These are phyloP conservation scores for Romanogobio albipinnatus DNA, from an alignment of 2,113 vertebrate genomes.

Conservation along the genomic window DNA sequence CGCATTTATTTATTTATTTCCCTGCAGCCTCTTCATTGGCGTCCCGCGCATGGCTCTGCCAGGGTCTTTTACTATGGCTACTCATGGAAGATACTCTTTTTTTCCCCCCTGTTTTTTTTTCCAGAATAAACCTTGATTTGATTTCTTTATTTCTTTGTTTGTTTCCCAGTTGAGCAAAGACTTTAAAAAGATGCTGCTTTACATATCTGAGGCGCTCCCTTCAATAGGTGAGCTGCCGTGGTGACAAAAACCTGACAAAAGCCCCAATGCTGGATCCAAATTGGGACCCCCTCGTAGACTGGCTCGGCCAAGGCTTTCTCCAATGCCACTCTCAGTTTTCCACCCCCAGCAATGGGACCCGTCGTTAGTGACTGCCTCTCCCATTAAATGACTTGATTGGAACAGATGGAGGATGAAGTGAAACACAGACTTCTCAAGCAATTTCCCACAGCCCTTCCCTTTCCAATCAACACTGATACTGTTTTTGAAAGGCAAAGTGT, in stretches of 20 bases:
- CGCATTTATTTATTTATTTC: slow-evolving; percentile 28
- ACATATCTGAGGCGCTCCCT: slow-evolving; percentile 65
- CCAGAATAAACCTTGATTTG: slow-evolving; percentile 61
- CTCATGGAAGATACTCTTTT: slow-evolving; percentile 54
- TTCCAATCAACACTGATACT: slow-evolving; percentile 17
- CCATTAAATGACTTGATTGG: slow-evolving; percentile 45
- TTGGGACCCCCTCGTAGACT: slow-evolving; percentile 58
- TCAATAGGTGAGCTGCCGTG: slow-evolving; percentile 68
- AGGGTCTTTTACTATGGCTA: slow-evolving; percentile 38
- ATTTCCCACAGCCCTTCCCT: slow-evolving; percentile 23
- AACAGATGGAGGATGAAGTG: slow-evolving; percentile 55
- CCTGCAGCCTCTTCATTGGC: no score
- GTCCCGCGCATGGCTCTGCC: slow-evolving; percentile 50
- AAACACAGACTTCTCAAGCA: slow-evolving; percentile 42
- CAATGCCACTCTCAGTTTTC: slow-evolving; percentile 29
- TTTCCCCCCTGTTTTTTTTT: background rate
- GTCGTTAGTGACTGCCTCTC: background rate
- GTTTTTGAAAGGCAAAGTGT: background rate
- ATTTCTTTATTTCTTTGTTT: slow-evolving; percentile 72
- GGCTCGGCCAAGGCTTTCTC: slow-evolving; percentile 56
- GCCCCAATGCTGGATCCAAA: slow-evolving; percentile 23
- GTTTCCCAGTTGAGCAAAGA: slow-evolving; percentile 55
- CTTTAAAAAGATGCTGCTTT: slow-evolving; percentile 66
- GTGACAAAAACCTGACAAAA: slow-evolving; percentile 62
- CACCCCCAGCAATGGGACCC: slow-evolving; percentile 49